A percentile compares a stretch with the other conserved stretches of the same genome.
These are phyloP conservation scores for Acleris cristana DNA, from an alignment of 2,888 invertebrate species.

Conservation along the genomic window DNA sequence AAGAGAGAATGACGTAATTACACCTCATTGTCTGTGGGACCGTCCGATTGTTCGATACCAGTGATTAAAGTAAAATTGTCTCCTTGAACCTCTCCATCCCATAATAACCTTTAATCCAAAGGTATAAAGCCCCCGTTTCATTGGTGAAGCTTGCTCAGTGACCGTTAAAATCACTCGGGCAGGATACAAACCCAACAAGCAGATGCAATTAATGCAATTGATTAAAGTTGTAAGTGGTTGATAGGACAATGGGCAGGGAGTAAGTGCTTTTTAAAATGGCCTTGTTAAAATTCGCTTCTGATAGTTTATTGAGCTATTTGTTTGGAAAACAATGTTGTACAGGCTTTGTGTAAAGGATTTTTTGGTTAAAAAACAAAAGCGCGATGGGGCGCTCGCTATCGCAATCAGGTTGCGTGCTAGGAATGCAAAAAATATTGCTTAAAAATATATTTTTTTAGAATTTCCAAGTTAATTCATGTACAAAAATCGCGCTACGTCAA, in stretches of 20 bases:
- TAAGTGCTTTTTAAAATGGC: slow-evolving; percentile 39
- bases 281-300: neutral
- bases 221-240: slow-evolving; percentile 56
- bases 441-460: too few species aligned
- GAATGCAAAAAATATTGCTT: too few species aligned
- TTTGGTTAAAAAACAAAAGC: too few species aligned
- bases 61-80: slow-evolving; percentile 65
- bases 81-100: slow-evolving; percentile 33
- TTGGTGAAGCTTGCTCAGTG: neutral
- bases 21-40: slow-evolving; percentile 62
- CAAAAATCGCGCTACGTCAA: too few species aligned
- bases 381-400: too few species aligned
- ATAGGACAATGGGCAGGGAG: slow-evolving; percentile 38
- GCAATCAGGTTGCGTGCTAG: too few species aligned
- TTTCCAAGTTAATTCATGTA: too few species aligned
- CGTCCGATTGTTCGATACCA: slow-evolving; percentile 62
- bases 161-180: slow-evolving; percentile 42
- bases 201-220: slow-evolving; percentile 62
- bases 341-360: too few species aligned
- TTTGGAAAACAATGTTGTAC: neutral
- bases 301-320: slow-evolving; percentile 12
- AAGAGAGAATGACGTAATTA: slow-evolving; percentile 63
- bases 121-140: neutral
- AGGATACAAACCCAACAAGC: slow-evolving; percentile 43
- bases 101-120: neutral